Percentiles rank a stretch among this genome's conserved stretches.
phyloP scores from a whole-genome alignment of 53 echinoderm and acorn worm species.

The Glandiceps talaboti region DNA sequence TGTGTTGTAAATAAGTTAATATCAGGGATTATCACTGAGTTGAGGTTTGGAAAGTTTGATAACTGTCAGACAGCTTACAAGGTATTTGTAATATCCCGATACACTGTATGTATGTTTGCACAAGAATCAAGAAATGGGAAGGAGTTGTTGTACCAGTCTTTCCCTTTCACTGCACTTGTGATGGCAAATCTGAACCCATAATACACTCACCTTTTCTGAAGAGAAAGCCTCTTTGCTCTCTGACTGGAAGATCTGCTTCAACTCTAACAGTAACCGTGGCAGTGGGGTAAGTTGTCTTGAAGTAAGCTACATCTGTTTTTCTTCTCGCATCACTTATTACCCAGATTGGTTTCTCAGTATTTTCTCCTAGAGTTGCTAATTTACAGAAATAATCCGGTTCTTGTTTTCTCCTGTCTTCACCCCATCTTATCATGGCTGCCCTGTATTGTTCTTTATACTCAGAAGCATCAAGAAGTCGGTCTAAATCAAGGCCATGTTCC shows the following conservation, averaged over 20 bases:
- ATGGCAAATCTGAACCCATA: background rate
- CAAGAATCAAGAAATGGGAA: too few relatives aligned
- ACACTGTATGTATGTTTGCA: too few relatives aligned
- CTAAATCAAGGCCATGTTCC: constrained; percentile 62
- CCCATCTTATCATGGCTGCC: constrained; percentile 83
- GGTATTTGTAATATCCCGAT: too few relatives aligned
- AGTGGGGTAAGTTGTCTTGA: constrained; percentile 36
- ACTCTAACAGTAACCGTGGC: constrained; percentile 64
- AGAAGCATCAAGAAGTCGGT: constrained; percentile 56
- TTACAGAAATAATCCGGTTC: constrained; percentile 70
- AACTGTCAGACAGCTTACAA: too few relatives aligned
- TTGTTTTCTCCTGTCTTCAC: constrained; percentile 51
- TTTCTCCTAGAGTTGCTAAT: constrained; percentile 36
- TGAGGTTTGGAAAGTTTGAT: too few relatives aligned
- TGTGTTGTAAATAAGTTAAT: too few relatives aligned
- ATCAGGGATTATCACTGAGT: too few relatives aligned
- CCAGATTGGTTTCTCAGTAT: constrained; percentile 30
- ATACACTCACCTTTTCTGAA: constrained; percentile 38
- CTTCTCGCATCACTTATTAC: constrained; percentile 91
- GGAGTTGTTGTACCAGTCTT: too few relatives aligned
- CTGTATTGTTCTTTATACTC: constrained; percentile 86
- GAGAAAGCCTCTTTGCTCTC: constrained; percentile 52
- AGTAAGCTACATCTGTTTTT: constrained; percentile 55
- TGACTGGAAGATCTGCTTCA: constrained; percentile 41
- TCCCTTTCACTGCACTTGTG: too few relatives aligned